Conservation (phyloP, 2,888 invertebrate genomes). For the Rhamnusium bicolor region DNA sequence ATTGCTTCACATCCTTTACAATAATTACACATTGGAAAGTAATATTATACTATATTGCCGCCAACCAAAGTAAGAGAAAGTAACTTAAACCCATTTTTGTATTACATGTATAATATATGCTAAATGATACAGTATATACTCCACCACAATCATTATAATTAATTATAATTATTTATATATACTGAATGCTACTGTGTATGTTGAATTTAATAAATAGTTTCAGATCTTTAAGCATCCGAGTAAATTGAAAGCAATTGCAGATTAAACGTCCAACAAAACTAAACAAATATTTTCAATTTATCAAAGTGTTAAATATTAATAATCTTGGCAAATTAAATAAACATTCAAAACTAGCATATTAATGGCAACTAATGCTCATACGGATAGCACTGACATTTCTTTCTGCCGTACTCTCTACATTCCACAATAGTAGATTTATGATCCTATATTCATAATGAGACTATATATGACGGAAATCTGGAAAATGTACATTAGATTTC, state of each 20-base stretch:
- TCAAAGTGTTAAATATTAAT: conserved; percentile 40
- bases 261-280: conserved; percentile 39
- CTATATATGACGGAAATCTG: conserved; percentile 64
- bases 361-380: conserved; percentile 46
- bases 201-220: conserved; percentile 21
- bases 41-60: background rate
- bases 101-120: background rate
- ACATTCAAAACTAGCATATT: conserved; percentile 49
- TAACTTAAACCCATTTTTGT: background rate
- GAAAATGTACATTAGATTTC: conserved; percentile 53
- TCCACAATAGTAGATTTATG: conserved; percentile 62
- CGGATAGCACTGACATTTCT: conserved; percentile 46
- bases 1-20: too few species aligned
- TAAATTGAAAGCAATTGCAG: conserved; percentile 36
- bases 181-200: background rate
- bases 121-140: background rate
- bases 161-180: conserved; percentile 10
- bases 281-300: conserved; percentile 36
- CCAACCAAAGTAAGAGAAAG: background rate
- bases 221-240: conserved; percentile 6
- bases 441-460: conserved; percentile 63
- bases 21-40: too few species aligned
- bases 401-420: conserved; percentile 49
- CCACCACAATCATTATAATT: background rate
- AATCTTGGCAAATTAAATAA: conserved; percentile 53